Evolutionary conservation across 2,888 invertebrate species (phyloP), one percentile per base, ranked within the genome.

Genomic region (Pachymerium ferrugineum): DNA sequence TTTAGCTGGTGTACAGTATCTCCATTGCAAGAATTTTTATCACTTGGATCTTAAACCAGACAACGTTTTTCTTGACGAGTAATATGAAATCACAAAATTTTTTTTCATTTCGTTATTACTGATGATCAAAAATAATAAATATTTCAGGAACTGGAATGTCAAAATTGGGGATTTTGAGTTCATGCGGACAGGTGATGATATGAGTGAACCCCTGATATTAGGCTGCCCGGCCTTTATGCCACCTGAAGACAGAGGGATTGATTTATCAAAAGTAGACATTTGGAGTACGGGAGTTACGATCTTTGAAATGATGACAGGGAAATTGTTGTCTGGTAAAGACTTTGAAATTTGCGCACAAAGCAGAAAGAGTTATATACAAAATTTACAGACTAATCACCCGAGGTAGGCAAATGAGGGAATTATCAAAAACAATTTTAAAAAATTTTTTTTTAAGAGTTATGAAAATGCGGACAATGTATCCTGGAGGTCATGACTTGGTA

Each of bases 1-100:
- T 19, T 12, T 38, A 14, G 16, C 19, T 35, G 71, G 33, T 33
- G 22, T 71, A 0, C 71, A 38, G 28, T 71, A 71, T 38, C 14
- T 71, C 2, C 71, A 71, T 22, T n/a, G 16, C 14, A 16, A 19
- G 14, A 35, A 12, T 3, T 38, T 71, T 12, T 71, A 38, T 71
- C 71, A 71, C 33, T 28, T 71, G 42, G 71, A 71, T 38, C 31
- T 71, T n/a, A 71, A 71, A 22, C 71, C 71, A 14, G 38, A 71
- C 22, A 71, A 71, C 14, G 38, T 71, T 10, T 71, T 71, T 71
- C 22, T 71, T 19, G 71, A 71, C 22, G 22, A 35, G 71, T 71
- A 71, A 71, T 14, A 33, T n/a, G n/a, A n/a, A n/a, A n/a, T n/a
- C n/a, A n/a, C n/a, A n/a, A n/a, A n/a, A n/a, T n/a, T n/a, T n/a